phyloP scores from a whole-genome alignment of 1,140 invertebrate species.

The Drosophila truncata region DNA sequence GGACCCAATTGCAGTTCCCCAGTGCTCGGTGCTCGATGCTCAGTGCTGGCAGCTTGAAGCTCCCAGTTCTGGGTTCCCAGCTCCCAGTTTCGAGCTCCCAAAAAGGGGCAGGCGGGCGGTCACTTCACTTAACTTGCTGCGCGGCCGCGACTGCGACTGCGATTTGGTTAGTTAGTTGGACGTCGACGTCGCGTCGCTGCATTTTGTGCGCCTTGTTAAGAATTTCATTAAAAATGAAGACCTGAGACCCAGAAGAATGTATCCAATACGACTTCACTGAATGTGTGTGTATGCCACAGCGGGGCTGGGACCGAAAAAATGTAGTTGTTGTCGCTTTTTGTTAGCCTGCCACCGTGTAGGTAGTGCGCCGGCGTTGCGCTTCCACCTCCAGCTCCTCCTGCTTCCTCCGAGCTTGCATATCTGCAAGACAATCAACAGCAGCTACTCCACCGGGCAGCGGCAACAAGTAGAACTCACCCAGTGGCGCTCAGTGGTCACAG shows the following conservation, averaged over 20 bases:
- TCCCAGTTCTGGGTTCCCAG: constrained; percentile 11
- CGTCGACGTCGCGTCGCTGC: constrained; percentile 54
- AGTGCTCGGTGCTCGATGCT: constrained; percentile 17
- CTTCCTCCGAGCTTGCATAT: constrained; percentile 66
- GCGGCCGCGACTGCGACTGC: constrained; percentile 63
- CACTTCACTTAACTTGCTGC: constrained; percentile 69
- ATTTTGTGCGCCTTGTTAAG: constrained; percentile 84
- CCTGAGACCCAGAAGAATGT: constrained; percentile 83
- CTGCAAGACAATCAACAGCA: constrained; percentile 77
- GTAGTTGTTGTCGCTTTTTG: constrained; percentile 82
- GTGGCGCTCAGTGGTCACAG: constrained; percentile 69
- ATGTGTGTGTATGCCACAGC: constrained; percentile 29
- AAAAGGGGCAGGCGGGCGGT: constrained; percentile 77
- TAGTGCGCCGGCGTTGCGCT: constrained; percentile 76
- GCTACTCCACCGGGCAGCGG: constrained; percentile 24
- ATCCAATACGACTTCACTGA: constrained; percentile 36
- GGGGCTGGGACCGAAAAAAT: constrained; percentile 74
- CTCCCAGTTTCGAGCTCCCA: constrained; percentile 28
- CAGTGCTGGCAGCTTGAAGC: not conserved
- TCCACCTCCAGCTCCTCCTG: constrained; percentile 20
- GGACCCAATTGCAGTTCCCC: constrained; percentile 58
- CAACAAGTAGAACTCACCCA: constrained; percentile 48
- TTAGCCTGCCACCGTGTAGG: constrained; percentile 79
- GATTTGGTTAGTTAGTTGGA: constrained; percentile 79
- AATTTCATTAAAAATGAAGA: constrained; percentile 85